Evolutionary conservation across 2,113 vertebrate species (phyloP).

Genomic region (Poeciliopsis turrubarensis): DNA sequence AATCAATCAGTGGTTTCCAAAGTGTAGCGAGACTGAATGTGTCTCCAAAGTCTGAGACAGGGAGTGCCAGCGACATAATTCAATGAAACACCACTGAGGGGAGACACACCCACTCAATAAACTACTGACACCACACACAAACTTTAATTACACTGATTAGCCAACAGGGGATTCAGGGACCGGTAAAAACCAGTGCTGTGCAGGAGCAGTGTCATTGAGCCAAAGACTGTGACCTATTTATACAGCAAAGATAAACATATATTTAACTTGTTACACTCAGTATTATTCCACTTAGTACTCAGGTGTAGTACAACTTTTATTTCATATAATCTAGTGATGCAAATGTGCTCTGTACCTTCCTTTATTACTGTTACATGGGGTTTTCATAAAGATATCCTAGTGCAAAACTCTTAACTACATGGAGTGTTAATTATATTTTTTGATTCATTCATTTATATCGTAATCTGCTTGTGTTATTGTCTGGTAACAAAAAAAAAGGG

Average conservation of each 20-base stretch:
- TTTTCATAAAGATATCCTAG: neutral
- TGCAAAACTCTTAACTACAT: neutral
- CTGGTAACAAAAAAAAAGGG: neutral
- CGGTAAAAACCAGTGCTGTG: conserved; percentile 22
- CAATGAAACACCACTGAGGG: conserved; percentile 31
- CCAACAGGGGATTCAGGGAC: conserved; percentile 37
- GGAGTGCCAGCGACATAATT: conserved; percentile 43
- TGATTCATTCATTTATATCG: neutral
- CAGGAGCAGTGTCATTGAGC: conserved; percentile 13
- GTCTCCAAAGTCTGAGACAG: conserved; percentile 36
- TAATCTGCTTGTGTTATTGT: neutral
- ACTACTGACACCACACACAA: conserved; percentile 49
- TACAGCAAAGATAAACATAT: conserved; percentile 11
- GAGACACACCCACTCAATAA: conserved; percentile 45
- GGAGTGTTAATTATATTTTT: neutral
- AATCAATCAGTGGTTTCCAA: neutral
- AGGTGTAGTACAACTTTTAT: conserved; percentile 12
- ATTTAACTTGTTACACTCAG: neutral
- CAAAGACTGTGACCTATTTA: conserved; percentile 17
- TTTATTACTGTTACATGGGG: neutral
- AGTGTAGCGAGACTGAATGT: neutral
- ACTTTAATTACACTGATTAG: conserved; percentile 65
- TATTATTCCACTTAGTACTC: conserved; percentile 5
- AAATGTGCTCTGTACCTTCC: neutral
- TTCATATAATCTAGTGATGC: neutral